Base-by-base conservation (phyloP, 2,888 invertebrate species). In the Platycnemis pennipes region DNA sequence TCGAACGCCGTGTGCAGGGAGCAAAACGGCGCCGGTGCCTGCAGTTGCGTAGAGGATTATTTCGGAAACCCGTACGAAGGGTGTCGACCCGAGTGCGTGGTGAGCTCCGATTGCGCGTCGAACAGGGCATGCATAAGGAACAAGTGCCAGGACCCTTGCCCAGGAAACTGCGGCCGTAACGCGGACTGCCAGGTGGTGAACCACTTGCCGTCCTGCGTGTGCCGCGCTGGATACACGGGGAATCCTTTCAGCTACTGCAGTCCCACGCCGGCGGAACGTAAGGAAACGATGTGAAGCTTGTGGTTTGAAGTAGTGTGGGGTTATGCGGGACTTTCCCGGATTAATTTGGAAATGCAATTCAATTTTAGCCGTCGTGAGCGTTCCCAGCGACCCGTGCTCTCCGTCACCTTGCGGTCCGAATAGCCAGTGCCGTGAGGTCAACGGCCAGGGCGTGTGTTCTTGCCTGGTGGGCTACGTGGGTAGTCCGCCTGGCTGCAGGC, bases 1-100 rank as follows among this genome's bases (percentile, higher is more conserved):
- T 98, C 98, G 11, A 98, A 98, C 96, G 98, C 98, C 95, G 97
- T 98, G 95, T 99, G 99, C 96, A 97, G 97, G 95, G 98, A 98
- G 96, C 96, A 97, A 46, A 98, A 98, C 95, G 97, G 97, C 44
- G 98, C 98, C 96, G 97, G 97, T 0, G 97, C 98, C 42, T 98
- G 98, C 96, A 98, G 98, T 94, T 98, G 98, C 96, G 96, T 97
- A 95, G 97, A 97, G 89, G 97, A 97, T 95, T 98, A 97, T 95
- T 97, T 97, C 94, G 98, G 98, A 94, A 97, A 96, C 95, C 98
- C 98, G 56, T 95, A 95, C 94, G 98, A 98, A 94, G 97, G 97
- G 94, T 98, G 98, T 96, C 97, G 98, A 96, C 98, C 98, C 56
- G 98, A 98, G 96, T 98, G 98, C 96, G 97, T 97, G 42, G 97